Evolutionary conservation across 2,797 vertebrate species (phyloP).

Genomic region (Acanthornis magna): DNA sequence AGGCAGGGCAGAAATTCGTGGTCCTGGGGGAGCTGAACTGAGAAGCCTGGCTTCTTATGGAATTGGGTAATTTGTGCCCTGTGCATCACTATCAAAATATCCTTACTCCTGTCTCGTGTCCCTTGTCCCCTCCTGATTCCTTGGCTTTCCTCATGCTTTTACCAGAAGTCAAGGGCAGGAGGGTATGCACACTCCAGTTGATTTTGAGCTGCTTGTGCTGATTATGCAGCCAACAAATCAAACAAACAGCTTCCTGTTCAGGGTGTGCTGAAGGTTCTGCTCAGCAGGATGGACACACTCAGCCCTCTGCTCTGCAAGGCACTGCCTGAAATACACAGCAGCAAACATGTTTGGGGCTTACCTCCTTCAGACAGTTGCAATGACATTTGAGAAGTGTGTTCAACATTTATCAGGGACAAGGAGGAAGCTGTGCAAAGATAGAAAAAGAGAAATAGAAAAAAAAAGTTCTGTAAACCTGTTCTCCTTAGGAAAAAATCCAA

Average conservation of each 20-base stretch:
- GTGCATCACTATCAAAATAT: not conserved
- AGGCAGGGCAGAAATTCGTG: not conserved
- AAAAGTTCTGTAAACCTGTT: not conserved
- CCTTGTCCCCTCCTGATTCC: not conserved
- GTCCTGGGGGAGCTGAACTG: not conserved
- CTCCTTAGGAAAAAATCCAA: not conserved
- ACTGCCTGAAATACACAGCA: not conserved
- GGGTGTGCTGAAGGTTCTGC: not conserved
- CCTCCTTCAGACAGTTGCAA: not conserved
- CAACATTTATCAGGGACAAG: not conserved
- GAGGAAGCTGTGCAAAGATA: not conserved
- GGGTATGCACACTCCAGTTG: not conserved
- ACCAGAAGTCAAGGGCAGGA: not conserved
- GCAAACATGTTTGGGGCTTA: not conserved
- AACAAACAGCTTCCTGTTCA: not conserved
- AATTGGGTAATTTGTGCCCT: not conserved
- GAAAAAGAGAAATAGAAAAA: not conserved
- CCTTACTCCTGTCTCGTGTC: not conserved
- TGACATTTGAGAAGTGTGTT: not conserved
- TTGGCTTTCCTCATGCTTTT: not conserved
- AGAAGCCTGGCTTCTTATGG: accelerated
- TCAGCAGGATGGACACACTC: not conserved
- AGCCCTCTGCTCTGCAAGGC: too few species aligned
- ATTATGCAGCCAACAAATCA: not conserved
- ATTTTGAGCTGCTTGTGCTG: not conserved